These are phyloP conservation scores for Aphelocoma californica DNA, from an alignment of 2,797 vertebrate genomes.

Conservation along the genomic window DNA sequence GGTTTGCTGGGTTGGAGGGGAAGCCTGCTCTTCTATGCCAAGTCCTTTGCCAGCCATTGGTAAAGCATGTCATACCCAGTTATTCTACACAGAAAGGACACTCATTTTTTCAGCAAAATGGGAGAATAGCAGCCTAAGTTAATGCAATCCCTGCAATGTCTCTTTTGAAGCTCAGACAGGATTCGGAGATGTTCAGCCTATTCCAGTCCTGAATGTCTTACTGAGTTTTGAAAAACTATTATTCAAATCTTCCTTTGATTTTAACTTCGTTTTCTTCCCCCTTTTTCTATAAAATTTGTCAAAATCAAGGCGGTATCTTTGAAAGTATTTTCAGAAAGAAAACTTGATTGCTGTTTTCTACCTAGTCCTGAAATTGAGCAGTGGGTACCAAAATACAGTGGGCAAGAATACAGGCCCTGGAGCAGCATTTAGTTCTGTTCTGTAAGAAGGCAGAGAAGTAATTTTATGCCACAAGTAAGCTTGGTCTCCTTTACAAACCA, in stretches of 20 bases:
- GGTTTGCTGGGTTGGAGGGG: neutral
- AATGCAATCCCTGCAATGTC: neutral
- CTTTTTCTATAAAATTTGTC: neutral
- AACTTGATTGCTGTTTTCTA: neutral
- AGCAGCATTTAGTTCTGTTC: neutral
- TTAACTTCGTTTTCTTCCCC: neutral
- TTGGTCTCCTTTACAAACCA: neutral
- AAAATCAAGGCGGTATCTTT: neutral
- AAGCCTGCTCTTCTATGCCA: neutral
- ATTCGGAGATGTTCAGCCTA: slow-evolving; percentile 29
- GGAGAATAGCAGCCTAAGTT: neutral
- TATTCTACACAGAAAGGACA: neutral
- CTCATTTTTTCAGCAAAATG: neutral
- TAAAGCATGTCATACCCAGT: neutral
- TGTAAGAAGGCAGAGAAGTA: neutral
- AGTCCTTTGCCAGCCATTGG: neutral
- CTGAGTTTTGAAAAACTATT: slow-evolving; percentile 15
- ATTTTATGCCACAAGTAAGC: neutral
- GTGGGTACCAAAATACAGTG: neutral
- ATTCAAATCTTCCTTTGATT: neutral
- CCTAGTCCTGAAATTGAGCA: neutral
- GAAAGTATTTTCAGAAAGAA: neutral
- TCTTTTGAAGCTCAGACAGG: slow-evolving; percentile 25
- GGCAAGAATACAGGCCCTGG: neutral
- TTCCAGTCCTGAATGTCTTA: slow-evolving; percentile 19